phyloP scores from a whole-genome alignment of 1,140 invertebrate genomes.

The Hylaeus anthracinus region DNA sequence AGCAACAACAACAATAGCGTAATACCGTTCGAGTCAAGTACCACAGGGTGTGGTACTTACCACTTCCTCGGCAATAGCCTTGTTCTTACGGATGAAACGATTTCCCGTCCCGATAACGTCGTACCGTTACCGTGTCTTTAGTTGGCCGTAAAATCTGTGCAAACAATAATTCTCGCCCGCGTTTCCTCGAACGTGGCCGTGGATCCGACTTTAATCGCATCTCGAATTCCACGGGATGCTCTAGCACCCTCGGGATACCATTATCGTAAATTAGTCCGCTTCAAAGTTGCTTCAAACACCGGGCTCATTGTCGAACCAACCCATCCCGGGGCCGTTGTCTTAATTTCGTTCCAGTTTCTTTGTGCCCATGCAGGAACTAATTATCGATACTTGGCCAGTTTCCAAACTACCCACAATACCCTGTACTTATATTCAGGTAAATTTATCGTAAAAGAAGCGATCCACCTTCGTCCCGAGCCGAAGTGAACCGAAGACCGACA shows the following conservation, averaged over 20 bases:
- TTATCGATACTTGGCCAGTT: constrained; percentile 43
- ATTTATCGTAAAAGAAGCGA: constrained; percentile 9
- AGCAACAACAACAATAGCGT: no score
- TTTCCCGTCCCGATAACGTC: not conserved
- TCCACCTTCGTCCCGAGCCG: not conserved
- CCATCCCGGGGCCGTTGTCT: constrained; percentile 35
- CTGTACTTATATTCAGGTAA: not conserved
- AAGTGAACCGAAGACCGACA: no score
- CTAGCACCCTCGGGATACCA: constrained; percentile 14
- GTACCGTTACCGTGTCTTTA: constrained; percentile 3
- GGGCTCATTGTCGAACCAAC: constrained; percentile 35
- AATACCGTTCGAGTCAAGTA: no score
- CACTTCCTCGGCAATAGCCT: not conserved
- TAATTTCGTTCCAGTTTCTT: constrained; percentile 47
- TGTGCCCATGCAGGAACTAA: constrained; percentile 42
- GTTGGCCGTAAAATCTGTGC: not conserved
- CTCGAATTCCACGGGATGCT: not conserved
- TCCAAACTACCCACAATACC: constrained; percentile 18
- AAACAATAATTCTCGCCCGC: constrained; percentile 8
- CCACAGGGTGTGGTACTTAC: no score
- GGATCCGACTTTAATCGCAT: constrained; percentile 38
- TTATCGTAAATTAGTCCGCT: constrained; percentile 46
- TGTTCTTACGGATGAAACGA: not conserved
- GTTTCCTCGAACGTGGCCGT: constrained; percentile 18
- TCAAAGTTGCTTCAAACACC: constrained; percentile 39